These are phyloP conservation scores for Dicrurus megarhynchus DNA, from an alignment of 2,113 vertebrate genomes.

Conservation along the genomic window DNA sequence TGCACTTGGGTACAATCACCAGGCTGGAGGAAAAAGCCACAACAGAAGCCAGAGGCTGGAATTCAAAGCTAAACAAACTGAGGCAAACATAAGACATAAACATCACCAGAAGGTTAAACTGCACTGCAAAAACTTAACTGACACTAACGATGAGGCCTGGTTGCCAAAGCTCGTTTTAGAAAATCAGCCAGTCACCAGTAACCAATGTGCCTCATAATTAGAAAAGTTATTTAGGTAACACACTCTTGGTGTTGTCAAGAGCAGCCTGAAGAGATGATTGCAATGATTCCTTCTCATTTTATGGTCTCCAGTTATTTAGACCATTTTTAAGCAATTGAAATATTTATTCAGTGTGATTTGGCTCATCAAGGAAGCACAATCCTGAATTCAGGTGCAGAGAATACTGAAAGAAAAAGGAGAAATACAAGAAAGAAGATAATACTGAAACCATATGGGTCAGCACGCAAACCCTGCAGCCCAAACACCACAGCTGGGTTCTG, in stretches of 20 bases:
- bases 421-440: not conserved
- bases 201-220: not conserved
- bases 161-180: not conserved
- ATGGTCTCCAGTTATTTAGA: not conserved
- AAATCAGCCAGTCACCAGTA: not conserved
- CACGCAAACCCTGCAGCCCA: not conserved
- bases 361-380: not conserved
- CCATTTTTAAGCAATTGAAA: not conserved
- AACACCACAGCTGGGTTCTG: not conserved
- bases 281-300: not conserved
- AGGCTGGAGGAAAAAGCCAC: not conserved
- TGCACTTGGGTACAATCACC: not conserved
- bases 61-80: not conserved
- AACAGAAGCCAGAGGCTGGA: not conserved
- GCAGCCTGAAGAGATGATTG: not conserved
- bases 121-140: not conserved
- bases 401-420: not conserved
- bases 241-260: not conserved
- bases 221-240: not conserved
- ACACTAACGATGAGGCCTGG: not conserved
- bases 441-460: not conserved
- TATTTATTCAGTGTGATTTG: not conserved
- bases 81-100: not conserved
- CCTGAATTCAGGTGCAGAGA: not conserved
- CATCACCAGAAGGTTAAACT: not conserved